Percentiles rank a stretch among this genome's conserved stretches.
Conservation (phyloP, 2,797 vertebrate genomes). For the Otolemur crassicaudatus region DNA sequence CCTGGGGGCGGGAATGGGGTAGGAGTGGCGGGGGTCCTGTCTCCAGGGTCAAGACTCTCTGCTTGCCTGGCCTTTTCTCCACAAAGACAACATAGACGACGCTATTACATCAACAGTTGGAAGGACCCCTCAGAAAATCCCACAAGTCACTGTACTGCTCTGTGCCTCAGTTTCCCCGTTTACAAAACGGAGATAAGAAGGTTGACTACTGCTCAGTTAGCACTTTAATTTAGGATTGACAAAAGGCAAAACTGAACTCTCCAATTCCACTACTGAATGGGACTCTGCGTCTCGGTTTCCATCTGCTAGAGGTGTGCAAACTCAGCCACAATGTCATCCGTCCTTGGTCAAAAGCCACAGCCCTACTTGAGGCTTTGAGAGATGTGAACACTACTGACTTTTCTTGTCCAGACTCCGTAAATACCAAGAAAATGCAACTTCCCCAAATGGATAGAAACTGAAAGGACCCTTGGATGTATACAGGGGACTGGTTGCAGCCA, state of each 20-base stretch:
- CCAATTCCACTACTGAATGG: conserved; percentile 16
- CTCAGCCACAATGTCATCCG: not conserved
- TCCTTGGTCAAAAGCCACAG: conserved; percentile 63
- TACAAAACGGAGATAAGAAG: not conserved
- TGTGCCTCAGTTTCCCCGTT: not conserved
- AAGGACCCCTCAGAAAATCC: not conserved
- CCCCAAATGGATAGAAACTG: conserved; percentile 72
- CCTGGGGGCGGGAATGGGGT: not conserved
- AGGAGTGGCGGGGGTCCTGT: not conserved
- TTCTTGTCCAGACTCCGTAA: conserved; percentile 56
- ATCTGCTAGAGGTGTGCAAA: not conserved
- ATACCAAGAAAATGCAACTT: conserved; percentile 76
- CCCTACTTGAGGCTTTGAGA: conserved; percentile 65
- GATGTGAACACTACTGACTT: not conserved
- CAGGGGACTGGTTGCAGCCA: not conserved
- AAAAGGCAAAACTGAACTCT: not conserved
- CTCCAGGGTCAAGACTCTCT: not conserved
- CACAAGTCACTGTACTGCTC: not conserved
- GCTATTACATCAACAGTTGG: not conserved
- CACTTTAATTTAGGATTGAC: not conserved
- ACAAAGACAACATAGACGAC: not conserved
- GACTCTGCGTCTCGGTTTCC: not conserved
- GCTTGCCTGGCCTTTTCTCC: not conserved
- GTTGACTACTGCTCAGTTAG: not conserved
- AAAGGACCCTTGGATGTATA: conserved; percentile 48